A percentile compares a stretch with the other conserved stretches of the same genome.
Conservation (phyloP, 2,888 invertebrate genomes). For the Syritta pipiens region DNA sequence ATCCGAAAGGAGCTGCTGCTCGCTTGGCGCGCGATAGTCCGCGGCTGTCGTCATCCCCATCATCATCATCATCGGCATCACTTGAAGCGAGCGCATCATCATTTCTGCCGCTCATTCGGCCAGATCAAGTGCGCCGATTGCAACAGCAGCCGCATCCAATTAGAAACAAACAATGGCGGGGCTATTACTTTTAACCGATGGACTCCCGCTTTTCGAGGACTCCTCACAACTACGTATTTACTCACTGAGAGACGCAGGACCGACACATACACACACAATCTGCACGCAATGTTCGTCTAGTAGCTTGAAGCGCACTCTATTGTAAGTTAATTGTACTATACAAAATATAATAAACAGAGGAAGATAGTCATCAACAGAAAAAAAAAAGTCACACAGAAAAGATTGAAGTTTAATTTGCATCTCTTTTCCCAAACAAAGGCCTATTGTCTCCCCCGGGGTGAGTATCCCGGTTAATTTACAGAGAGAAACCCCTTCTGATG, state of each 20-base stretch:
- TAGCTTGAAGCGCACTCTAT: constrained; percentile 51
- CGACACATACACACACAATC: not conserved
- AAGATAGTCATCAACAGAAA: constrained; percentile 23
- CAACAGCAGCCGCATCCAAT: constrained; percentile 48
- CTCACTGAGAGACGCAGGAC: not conserved
- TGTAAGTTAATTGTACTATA: constrained; percentile 55
- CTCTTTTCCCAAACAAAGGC: constrained; percentile 43
- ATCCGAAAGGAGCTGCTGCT: constrained; percentile 31
- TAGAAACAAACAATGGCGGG: constrained; percentile 61
- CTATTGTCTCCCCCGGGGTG: constrained; percentile 37
- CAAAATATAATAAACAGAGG: constrained; percentile 48
- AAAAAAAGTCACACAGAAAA: constrained; percentile 3
- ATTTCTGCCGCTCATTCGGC: constrained; percentile 51
- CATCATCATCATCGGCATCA: constrained; percentile 31
- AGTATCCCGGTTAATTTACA: constrained; percentile 59
- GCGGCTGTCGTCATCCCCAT: constrained; percentile 42
- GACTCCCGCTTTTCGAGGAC: constrained; percentile 12
- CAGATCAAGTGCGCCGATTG: constrained; percentile 62
- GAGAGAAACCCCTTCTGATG: no score
- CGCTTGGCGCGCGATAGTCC: not conserved
- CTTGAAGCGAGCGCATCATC: constrained; percentile 39
- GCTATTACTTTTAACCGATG: constrained; percentile 44
- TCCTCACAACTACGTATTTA: no score
- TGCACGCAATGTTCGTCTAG: constrained; percentile 1
- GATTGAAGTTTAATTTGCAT: constrained; percentile 22